Base-by-base conservation (phyloP, 2,888 invertebrate genomes). In the Epirrhoe alternata region DNA sequence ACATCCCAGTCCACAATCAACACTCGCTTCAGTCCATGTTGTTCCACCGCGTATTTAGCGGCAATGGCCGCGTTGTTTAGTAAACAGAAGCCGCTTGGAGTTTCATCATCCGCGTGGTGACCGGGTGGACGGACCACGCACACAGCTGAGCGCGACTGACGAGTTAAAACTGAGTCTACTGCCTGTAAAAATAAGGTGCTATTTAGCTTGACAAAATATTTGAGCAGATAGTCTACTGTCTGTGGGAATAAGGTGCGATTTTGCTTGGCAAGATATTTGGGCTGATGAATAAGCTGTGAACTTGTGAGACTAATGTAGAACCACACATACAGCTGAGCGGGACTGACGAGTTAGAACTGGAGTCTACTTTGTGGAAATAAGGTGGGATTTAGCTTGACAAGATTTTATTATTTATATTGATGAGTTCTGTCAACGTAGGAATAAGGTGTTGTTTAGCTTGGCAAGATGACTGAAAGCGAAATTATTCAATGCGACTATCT, bases 1-100 rank as follows among this genome's bases (percentile, higher is more conserved):
- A 99, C 96, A 86, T 99, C 99, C 97, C 99, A 99, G 91, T 99
- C 99, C 0, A 99, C 86, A 60, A 99, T 95, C 50, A 97, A 80
- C 52, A 92, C 85, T 49, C 97, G 93, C 74, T 94, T 90, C 0
- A 96, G 78, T 0, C 94, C 94, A 81, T 95, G 95, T 64, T 86
- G 87, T 16, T 92, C 84, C 1, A 96, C 84, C 0, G 97, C 97
- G 85, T 97, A 95, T 74, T 94, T 94, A 0, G 98, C 98, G 3
- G 97, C 98, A 17, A 97, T 91, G 0, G 97, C 97, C 5, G 97
- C 96, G 84, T 97, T 98, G 90, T 98, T 98, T 73, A 98, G 95
- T 66, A 97, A 95, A 77, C 99, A 99, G 92, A 98, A 99, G 0
- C 99, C 99, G 85, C 96, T 96, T 3, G 97, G 96, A 17, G 94